These are phyloP conservation scores for Merluccius polli DNA, from an alignment of 2,797 vertebrate species.

Conservation along the genomic window DNA sequence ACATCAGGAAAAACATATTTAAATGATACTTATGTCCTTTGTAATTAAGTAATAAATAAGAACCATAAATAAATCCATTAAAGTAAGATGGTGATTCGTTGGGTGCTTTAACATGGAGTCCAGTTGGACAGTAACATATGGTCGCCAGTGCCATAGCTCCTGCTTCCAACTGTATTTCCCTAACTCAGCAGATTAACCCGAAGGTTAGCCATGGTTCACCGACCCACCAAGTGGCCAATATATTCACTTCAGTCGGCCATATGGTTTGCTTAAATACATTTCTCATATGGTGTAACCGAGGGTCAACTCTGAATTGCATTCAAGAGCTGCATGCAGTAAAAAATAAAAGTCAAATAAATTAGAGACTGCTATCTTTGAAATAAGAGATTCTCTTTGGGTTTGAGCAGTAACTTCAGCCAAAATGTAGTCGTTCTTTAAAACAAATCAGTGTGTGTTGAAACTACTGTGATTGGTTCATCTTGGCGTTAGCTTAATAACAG, in stretches of 20 bases:
- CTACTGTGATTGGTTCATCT: too few relatives aligned
- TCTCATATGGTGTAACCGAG: not conserved
- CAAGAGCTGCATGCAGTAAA: not conserved
- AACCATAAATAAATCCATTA: not conserved
- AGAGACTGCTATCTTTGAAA: not conserved
- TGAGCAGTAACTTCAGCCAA: too few relatives aligned
- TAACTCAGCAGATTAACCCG: conserved; percentile 47
- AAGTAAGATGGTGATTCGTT: not conserved
- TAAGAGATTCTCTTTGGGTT: too few relatives aligned
- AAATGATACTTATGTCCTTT: not conserved
- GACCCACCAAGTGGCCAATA: conserved; percentile 37
- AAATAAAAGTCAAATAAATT: too few relatives aligned
- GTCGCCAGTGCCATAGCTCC: conserved; percentile 42
- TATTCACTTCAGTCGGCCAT: conserved; percentile 39
- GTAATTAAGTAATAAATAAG: not conserved
- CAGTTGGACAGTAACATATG: conserved; percentile 48
- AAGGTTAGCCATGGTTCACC: conserved; percentile 51
- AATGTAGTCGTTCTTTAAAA: too few relatives aligned
- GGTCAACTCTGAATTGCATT: not conserved
- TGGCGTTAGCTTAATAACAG: too few relatives aligned
- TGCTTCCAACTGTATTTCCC: conserved; percentile 36
- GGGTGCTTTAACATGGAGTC: conserved; percentile 34
- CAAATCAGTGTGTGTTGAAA: too few relatives aligned
- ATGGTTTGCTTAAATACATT: conserved; percentile 22
- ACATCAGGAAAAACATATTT: not conserved